Evolutionary conservation across 1,140 invertebrate genomes (phyloP), one percentile per base, ranked within the genome.

Genomic region (Hormaphis cornu): DNA sequence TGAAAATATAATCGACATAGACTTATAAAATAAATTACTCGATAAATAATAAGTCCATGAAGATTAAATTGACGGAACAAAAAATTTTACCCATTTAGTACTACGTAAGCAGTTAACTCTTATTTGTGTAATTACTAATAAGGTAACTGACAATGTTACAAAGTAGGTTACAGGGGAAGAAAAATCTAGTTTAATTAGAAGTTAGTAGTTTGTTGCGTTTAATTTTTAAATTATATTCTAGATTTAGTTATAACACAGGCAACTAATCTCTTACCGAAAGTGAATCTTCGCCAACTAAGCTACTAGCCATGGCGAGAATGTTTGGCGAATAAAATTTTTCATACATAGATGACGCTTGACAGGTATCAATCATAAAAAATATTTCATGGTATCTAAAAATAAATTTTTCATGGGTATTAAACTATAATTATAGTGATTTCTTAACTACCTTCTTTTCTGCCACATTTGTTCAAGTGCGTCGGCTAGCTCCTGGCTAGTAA

Each of bases 381-480:
- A 99, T 88, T 81, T 99, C 95, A 82, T 98, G 91, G 77, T 99
- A 99, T 71, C 93, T 91, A 76, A 72, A 82, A 83, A 48, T 20
- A 16, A 16, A 40, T 40, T 0, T 53, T 28, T n/a, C 16, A 24
- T 3, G 3, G 37, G 20, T 71, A 46, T 26, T 3, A 28, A 52
- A n/a, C 35, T 0, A 8, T 26, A 20, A 61, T 26, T 16, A 20
- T 3, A 22, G 10, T 12, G n/a, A n/a, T 56, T 33, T 33, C 28
- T 24, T 33, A 59, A 26, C 69, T 75, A 92, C 87, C 95, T 87
- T 79, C 89, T 85, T 77, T 98, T 98, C 75, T 98, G 93, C 91
- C 94, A 97, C 97, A 99, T 99, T 81, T 99, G 96, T 78, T 99
- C 94, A 71, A 99, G 85, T 30, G 97, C 96, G 85, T 99, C 95